phyloP scores from a whole-genome alignment of 2,113 vertebrate genomes.

The Phoenicopterus ruber region DNA sequence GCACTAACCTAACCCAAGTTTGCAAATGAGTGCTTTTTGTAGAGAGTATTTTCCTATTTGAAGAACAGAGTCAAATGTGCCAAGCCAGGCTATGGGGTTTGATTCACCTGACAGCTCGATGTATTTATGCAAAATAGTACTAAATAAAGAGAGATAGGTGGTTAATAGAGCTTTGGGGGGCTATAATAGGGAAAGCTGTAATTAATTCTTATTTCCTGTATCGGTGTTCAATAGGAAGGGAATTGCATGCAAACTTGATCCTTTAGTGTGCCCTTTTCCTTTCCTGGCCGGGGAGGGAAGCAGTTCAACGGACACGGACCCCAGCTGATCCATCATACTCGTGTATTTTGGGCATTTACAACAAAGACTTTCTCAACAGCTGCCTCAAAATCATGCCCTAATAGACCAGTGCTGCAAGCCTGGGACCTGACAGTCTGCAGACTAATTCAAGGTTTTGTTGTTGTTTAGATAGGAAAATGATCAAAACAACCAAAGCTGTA shows the following conservation, averaged over 20 bases:
- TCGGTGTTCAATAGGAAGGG: neutral
- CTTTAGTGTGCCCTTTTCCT: neutral
- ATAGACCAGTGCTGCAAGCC: neutral
- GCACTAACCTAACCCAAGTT: neutral
- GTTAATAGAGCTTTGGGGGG: neutral
- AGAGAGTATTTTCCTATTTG: neutral
- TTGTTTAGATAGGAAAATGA: neutral
- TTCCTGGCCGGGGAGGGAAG: neutral
- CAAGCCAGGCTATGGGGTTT: neutral
- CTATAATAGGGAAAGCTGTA: neutral
- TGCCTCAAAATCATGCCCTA: neutral
- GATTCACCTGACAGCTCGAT: neutral
- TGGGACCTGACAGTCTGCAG: neutral
- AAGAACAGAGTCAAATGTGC: neutral
- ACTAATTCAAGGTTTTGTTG: neutral
- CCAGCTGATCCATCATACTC: neutral
- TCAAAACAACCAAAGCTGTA: neutral
- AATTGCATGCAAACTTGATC: neutral
- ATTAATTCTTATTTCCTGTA: neutral
- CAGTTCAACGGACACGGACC: neutral
- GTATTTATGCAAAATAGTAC: neutral
- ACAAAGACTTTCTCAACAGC: neutral
- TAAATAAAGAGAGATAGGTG: neutral
- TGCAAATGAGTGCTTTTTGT: neutral
- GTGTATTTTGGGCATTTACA: neutral